These are phyloP conservation scores for Herpetotheres cachinnans DNA, from an alignment of 2,113 vertebrate genomes.

Conservation along the genomic window DNA sequence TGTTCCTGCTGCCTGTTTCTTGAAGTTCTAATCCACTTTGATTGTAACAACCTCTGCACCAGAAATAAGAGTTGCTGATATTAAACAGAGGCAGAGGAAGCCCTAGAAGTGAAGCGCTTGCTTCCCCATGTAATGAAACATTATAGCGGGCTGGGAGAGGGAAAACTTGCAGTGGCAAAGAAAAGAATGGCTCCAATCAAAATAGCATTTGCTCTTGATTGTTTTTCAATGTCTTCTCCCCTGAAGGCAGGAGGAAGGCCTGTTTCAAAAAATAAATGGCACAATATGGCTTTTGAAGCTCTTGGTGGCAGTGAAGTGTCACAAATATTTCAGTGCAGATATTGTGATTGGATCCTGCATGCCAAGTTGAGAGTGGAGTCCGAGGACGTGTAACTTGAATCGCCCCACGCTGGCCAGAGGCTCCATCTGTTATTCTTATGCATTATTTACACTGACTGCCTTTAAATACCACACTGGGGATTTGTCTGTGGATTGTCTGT, in stretches of 20 bases:
- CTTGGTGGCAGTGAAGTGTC: conserved; percentile 68
- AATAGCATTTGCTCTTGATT: neutral
- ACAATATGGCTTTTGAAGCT: conserved; percentile 34
- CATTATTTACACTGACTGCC: neutral
- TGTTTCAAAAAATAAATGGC: neutral
- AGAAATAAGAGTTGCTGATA: neutral
- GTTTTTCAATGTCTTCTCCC: neutral
- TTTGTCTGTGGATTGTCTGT: neutral
- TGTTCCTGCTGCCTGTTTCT: neutral
- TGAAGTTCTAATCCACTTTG: neutral
- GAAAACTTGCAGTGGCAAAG: neutral
- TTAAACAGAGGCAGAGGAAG: neutral
- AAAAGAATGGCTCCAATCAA: neutral
- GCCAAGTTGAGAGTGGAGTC: neutral
- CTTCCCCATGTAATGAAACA: neutral
- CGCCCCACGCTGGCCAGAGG: neutral
- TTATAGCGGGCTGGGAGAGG: neutral
- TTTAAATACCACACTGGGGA: neutral
- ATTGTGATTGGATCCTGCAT: fast-evolving
- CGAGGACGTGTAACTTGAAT: neutral
- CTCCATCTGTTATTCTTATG: neutral
- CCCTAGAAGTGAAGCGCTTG: neutral
- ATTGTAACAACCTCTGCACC: neutral
- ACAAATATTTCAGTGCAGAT: conserved; percentile 24
- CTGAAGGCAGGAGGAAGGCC: neutral